Evolutionary conservation across 2,888 invertebrate genomes (phyloP).

Genomic region (Agrypnus murinus): DNA sequence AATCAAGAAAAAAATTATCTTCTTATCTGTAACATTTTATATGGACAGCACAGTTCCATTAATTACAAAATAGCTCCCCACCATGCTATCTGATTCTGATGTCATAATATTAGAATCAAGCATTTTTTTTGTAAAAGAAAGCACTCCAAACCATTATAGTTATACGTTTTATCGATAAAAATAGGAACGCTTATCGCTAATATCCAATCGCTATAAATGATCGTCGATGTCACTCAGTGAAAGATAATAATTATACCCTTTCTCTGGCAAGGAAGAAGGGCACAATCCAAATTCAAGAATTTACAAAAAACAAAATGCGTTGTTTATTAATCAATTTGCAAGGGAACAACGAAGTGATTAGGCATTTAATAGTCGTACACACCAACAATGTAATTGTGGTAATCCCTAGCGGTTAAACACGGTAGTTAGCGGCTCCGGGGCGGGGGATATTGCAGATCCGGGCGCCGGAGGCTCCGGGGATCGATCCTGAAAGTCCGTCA

Average conservation of each 20-base stretch:
- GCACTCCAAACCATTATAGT: constrained; percentile 35
- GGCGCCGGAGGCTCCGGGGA: constrained; percentile 48
- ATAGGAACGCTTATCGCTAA: constrained; percentile 17
- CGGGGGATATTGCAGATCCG: constrained; percentile 43
- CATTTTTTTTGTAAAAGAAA: constrained; percentile 23
- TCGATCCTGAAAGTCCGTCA: constrained; percentile 49
- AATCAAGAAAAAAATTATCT: too few relatives aligned
- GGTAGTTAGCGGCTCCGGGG: constrained; percentile 45
- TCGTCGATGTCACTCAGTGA: constrained; percentile 8
- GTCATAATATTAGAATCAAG: constrained; percentile 10
- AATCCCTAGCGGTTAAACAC: constrained; percentile 51
- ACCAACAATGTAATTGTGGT: constrained; percentile 44
- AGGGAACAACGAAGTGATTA: constrained; percentile 42
- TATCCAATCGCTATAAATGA: constrained; percentile 26
- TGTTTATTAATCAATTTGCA: constrained; percentile 13
- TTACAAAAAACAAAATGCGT: too few relatives aligned
- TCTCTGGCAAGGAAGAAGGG: neutral
- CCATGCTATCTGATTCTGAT: constrained; percentile 25
- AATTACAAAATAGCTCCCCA: constrained; percentile 36
- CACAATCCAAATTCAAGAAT: neutral
- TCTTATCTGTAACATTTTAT: neutral
- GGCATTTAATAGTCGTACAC: constrained; percentile 33
- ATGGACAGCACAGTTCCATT: constrained; percentile 28
- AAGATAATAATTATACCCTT: neutral
- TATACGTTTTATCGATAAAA: constrained; percentile 39